Conservation (phyloP, 2,113 vertebrate species). For the Lophius piscatorius region DNA sequence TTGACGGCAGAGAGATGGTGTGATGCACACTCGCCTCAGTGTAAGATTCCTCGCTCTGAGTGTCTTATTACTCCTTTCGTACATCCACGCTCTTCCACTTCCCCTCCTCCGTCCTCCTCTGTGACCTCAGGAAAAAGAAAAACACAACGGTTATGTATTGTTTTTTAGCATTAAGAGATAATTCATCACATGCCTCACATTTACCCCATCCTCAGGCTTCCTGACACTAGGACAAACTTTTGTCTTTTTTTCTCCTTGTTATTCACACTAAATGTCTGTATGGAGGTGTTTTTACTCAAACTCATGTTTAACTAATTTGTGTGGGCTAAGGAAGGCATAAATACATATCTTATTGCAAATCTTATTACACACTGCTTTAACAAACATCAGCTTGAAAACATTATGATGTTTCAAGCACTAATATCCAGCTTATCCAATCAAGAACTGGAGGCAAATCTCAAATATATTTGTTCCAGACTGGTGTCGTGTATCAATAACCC, state of each 20-base stretch:
- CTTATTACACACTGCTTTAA: background rate
- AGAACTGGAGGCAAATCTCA: conserved; percentile 26
- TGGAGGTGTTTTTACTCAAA: conserved; percentile 28
- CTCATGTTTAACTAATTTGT: conserved; percentile 29
- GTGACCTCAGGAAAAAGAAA: conserved; percentile 39
- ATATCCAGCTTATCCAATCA: conserved; percentile 10
- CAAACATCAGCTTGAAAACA: background rate
- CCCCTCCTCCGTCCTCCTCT: conserved; percentile 15
- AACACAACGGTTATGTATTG: conserved; percentile 13
- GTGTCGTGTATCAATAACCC: conserved; percentile 52
- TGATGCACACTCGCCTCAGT: conserved; percentile 48
- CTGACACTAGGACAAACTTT: conserved; percentile 38
- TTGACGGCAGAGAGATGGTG: conserved; percentile 6
- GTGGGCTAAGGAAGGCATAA: background rate
- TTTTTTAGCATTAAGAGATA: conserved; percentile 35
- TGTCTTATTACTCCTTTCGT: conserved; percentile 53
- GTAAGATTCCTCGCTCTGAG: conserved; percentile 33
- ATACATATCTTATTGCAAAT: background rate
- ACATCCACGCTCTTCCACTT: conserved; percentile 16
- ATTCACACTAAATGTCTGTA: conserved; percentile 11
- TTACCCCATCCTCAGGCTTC: conserved; percentile 37
- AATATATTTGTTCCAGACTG: conserved; percentile 13
- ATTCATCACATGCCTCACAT: conserved; percentile 58
- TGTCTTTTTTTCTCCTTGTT: conserved; percentile 35
- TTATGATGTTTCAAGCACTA: conserved; percentile 8